Percentiles rank a stretch among this genome's conserved stretches.
phyloP scores from a whole-genome alignment of 2,113 vertebrate species.

The Hippoglossus stenolepis region DNA sequence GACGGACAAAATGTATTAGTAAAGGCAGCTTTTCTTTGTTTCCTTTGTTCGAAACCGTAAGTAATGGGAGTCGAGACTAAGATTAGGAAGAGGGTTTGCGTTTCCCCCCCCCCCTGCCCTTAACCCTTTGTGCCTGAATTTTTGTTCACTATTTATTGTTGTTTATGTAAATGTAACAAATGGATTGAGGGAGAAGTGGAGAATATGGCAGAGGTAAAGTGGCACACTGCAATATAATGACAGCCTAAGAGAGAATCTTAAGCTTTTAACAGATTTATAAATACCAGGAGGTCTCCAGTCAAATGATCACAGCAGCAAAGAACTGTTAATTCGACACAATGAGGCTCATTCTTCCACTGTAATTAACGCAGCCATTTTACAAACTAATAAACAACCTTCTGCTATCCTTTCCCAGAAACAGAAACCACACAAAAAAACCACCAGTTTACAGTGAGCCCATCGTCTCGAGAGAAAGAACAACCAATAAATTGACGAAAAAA shows the following conservation, averaged over 20 bases:
- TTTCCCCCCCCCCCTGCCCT: no score
- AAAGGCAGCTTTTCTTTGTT: no score
- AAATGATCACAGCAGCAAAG: conserved; percentile 21
- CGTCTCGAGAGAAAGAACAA: conserved; percentile 3
- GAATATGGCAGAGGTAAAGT: neutral
- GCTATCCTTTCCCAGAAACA: neutral
- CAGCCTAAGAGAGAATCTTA: neutral
- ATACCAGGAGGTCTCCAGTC: conserved; percentile 22
- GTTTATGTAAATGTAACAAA: no score
- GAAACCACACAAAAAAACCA: neutral
- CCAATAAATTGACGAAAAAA: neutral
- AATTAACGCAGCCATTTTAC: conserved; percentile 34
- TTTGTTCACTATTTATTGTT: no score
- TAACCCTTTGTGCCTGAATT: no score
- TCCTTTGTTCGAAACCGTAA: no score
- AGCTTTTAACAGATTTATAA: conserved; percentile 7
- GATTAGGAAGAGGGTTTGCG: no score
- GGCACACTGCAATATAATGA: neutral
- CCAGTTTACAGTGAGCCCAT: neutral
- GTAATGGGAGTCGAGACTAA: no score
- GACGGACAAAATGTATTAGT: no score
- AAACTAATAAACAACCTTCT: neutral
- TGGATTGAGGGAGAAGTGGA: neutral
- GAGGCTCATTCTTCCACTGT: neutral
- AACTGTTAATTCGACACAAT: conserved; percentile 25